Conservation (phyloP, 1,140 invertebrate genomes). For the Pogonomyrmex barbatus region DNA sequence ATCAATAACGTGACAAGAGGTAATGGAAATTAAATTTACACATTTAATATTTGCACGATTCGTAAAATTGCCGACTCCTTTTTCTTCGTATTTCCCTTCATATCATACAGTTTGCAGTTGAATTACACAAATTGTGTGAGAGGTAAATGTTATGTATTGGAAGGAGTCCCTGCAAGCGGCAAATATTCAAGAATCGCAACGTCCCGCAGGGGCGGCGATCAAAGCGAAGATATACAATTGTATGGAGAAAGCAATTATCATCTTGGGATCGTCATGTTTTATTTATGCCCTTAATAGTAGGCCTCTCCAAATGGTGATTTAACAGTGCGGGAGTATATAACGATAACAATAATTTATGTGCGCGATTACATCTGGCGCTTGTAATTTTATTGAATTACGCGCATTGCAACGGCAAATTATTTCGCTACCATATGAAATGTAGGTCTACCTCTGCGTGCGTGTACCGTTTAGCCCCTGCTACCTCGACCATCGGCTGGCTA, state of each 20-base stretch:
- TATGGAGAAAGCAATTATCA: conserved; percentile 32
- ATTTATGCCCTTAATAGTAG: conserved; percentile 28
- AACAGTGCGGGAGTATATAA: conserved; percentile 9
- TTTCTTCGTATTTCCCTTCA: neutral
- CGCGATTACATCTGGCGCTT: conserved; percentile 35
- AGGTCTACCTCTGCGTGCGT: conserved; percentile 28
- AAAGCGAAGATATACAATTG: conserved; percentile 15
- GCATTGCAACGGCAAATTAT: conserved; percentile 35
- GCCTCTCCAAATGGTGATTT: conserved; percentile 28
- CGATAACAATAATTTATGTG: conserved; percentile 35
- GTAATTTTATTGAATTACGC: conserved; percentile 53
- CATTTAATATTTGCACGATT: neutral
- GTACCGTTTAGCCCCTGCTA: conserved; percentile 44
- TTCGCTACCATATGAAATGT: conserved; percentile 37
- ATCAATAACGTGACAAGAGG: neutral
- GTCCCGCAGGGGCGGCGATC: neutral
- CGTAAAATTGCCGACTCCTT: neutral
- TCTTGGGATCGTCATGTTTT: conserved; percentile 46
- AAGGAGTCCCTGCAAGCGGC: neutral
- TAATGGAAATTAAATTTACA: neutral
- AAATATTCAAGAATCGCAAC: conserved; percentile 29
- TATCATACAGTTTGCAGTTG: neutral
- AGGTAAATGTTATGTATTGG: neutral
- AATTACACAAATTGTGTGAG: neutral
- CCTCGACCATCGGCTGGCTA: conserved; percentile 29